phyloP scores from a whole-genome alignment of 92 coral and sea anemone genomes.

The Plumapathes pennacea region DNA sequence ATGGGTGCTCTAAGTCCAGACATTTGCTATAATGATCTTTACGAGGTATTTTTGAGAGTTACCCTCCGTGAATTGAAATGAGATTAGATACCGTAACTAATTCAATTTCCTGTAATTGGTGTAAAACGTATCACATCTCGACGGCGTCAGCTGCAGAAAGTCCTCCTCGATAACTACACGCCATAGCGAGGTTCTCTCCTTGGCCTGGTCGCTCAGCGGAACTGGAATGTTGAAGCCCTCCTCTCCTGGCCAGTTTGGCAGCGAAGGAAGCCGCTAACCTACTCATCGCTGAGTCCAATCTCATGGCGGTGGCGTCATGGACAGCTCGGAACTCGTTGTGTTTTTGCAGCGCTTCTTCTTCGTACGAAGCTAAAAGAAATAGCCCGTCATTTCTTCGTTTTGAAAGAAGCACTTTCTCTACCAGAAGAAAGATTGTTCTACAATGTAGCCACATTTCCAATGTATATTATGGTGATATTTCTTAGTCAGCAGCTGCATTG shows the following conservation, averaged over 20 bases:
- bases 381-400: too few relatives aligned
- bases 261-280: conserved; percentile 64
- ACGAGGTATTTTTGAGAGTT: too few relatives aligned
- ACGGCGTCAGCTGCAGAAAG: conserved; percentile 10
- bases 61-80: too few relatives aligned
- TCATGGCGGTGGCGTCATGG: conserved; percentile 65
- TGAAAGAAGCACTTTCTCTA: too few relatives aligned
- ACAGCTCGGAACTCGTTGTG: conserved; percentile 71
- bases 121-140: conserved; percentile 47
- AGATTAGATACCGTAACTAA: too few relatives aligned
- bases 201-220: conserved; percentile 74
- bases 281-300: conserved; percentile 41
- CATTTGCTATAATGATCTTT: too few relatives aligned
- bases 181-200: conserved; percentile 78
- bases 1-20: too few relatives aligned
- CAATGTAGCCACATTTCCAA: too few relatives aligned
- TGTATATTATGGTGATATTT: too few relatives aligned
- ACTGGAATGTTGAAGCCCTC: conserved; percentile 62
- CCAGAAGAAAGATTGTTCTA: too few relatives aligned
- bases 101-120: too few relatives aligned
- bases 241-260: conserved; percentile 44
- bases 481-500: too few relatives aligned
- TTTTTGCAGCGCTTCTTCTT: conserved; percentile 44
- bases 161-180: conserved; percentile 24
- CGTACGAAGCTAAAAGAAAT: conserved; percentile 11